Base-by-base conservation (phyloP, 2,113 vertebrate genomes). In the Strigops habroptila region DNA sequence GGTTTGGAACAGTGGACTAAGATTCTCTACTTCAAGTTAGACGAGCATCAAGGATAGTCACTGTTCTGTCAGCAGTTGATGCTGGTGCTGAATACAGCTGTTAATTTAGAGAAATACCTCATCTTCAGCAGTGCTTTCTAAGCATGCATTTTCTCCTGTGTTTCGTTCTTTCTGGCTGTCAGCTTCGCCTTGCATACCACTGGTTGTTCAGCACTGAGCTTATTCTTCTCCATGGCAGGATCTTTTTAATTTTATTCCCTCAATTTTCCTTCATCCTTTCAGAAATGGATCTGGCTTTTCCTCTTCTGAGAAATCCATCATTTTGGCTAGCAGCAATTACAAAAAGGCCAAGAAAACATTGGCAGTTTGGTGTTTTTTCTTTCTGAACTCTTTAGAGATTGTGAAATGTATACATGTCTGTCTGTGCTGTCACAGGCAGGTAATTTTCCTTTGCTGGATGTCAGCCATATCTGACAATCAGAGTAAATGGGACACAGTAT, bases 381-480 rank as follows among this genome's bases (percentile, higher is more conserved):
- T 55, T 64, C 53, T 57, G 10, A 79, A 14, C 23, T 92, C 49
- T 76, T 71, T 7, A 43, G 62, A 57, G 80, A 41, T 81, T 81
- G 62, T 62, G 30, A 73, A 79, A 65, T 46, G 28, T 53, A 23
- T 63, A 18, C 3, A 2, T 73, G 78, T 28, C 80, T 86, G n/a
- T 63, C 73, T 82, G 8, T 84, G 59, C 93, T 90, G 68, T 91
- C 88, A 62, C 73, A 79, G 73, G 60, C 62, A 84, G 86, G 70
- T 91, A 44, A 79, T 95, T 92, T 76, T 69, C 77, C 76, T 93
- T 82, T 82, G 62, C 90, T 95, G 88, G 86, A 73, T 91, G 62
- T 62, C 62, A 79, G 80, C 93, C 68, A 14, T n/a, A 62, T 30
- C 82, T 91, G 90, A 71, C 79, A 95, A 14, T 80, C 60, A 46